These are phyloP conservation scores for Sepiola atlantica DNA, from an alignment of 2,888 invertebrate genomes.

Conservation along the genomic window DNA sequence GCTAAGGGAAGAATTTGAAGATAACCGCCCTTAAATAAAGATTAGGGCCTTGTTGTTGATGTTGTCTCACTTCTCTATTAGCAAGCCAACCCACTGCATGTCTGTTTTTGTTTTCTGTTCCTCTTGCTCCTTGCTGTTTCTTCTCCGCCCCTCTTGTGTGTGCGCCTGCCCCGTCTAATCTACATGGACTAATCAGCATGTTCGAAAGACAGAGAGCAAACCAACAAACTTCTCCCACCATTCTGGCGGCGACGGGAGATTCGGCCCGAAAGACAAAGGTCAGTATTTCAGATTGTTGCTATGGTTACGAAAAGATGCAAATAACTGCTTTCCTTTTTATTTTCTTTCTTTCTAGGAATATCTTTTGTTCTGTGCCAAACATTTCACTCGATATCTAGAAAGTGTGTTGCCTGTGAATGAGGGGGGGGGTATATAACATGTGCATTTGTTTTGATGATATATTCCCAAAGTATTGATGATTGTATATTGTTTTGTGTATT, in stretches of 20 bases:
- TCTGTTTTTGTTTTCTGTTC: slow-evolving; percentile 32
- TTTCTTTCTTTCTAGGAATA: not conserved
- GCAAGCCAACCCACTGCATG: slow-evolving; percentile 44
- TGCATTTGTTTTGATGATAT: not conserved
- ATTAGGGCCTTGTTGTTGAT: not conserved
- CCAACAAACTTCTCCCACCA: slow-evolving; percentile 41
- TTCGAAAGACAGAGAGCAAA: slow-evolving; percentile 46
- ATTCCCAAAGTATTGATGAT: not conserved
- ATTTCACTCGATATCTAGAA: not conserved
- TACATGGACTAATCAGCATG: slow-evolving; percentile 47
- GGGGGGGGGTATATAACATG: not conserved
- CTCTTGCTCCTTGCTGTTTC: slow-evolving; percentile 45
- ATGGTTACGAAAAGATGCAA: not conserved
- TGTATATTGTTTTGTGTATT: not conserved
- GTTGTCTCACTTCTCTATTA: slow-evolving; percentile 33
- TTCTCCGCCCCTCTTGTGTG: slow-evolving; percentile 44
- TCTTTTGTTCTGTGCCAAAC: slow-evolving; percentile 12
- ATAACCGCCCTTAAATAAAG: slow-evolving; percentile 2
- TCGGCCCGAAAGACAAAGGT: slow-evolving; percentile 24
- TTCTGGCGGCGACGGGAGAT: slow-evolving; percentile 24
- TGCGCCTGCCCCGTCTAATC: slow-evolving; percentile 43
- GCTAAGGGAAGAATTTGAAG: not conserved
- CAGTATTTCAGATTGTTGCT: slow-evolving; percentile 40
- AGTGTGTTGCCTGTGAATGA: slow-evolving; percentile 15
- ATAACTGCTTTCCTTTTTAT: not conserved